These are phyloP conservation scores for Bubo scandiacus DNA, from an alignment of 2,113 vertebrate genomes.

Conservation along the genomic window DNA sequence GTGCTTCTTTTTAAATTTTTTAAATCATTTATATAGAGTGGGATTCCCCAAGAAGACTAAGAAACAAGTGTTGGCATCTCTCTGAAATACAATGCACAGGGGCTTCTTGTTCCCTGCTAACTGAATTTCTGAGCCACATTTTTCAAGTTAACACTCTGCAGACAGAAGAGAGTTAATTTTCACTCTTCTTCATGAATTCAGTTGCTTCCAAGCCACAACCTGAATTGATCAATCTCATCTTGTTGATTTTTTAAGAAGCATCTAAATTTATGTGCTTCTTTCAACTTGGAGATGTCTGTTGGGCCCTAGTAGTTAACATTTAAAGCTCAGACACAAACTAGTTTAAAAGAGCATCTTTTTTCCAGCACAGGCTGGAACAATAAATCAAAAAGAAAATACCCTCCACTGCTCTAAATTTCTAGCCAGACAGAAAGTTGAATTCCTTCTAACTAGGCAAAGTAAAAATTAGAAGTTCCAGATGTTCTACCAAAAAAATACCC, in stretches of 20 bases:
- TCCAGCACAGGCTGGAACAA: background rate
- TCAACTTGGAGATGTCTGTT: background rate
- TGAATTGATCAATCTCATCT: background rate
- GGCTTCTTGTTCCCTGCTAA: background rate
- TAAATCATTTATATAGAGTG: background rate
- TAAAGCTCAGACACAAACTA: background rate
- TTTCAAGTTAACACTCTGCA: background rate
- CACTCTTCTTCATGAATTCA: background rate
- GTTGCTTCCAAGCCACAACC: background rate
- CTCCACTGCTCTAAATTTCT: background rate
- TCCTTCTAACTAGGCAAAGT: background rate
- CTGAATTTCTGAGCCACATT: background rate
- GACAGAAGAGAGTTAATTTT: background rate
- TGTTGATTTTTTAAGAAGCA: background rate
- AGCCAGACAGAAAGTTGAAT: background rate
- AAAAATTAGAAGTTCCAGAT: background rate
- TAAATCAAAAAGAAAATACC: background rate
- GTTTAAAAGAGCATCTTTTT: background rate
- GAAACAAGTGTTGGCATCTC: background rate
- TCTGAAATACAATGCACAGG: background rate
- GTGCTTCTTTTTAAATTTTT: background rate
- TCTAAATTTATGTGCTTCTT: background rate
- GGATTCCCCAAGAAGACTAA: background rate
- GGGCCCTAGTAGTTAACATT: background rate
- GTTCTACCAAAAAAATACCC: background rate